Conservation (phyloP, 2,113 vertebrate species). For the Stigmatopora argus region DNA sequence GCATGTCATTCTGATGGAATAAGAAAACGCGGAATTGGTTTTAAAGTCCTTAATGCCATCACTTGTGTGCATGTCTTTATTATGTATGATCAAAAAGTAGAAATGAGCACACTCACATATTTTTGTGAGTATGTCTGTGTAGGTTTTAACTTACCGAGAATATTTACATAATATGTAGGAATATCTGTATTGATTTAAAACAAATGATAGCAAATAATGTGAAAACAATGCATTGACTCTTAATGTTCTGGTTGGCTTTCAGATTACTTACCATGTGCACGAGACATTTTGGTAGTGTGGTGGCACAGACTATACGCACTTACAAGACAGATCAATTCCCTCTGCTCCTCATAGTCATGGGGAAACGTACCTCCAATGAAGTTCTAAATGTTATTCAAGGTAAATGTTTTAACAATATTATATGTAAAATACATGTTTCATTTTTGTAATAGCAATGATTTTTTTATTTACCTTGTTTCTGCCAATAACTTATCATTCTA, state of each 20-base stretch:
- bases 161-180: background rate
- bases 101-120: conserved; percentile 4
- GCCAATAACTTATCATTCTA: background rate
- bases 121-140: conserved; percentile 7
- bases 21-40: conserved; percentile 62
- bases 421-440: background rate
- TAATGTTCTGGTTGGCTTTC: conserved; percentile 40
- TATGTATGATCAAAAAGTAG: conserved; percentile 22
- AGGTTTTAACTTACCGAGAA: background rate
- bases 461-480: conserved; percentile 31
- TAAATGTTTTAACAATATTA: conserved; percentile 47
- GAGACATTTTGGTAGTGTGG: conserved; percentile 94
- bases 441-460: conserved; percentile 16
- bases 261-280: conserved; percentile 98
- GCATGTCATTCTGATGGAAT: conserved; percentile 62
- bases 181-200: background rate
- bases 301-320: conserved; percentile 93
- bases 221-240: background rate
- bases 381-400: conserved; percentile 99
- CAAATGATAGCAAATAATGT: background rate
- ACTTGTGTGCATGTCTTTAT: conserved; percentile 53
- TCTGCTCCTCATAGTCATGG: conserved; percentile 97
- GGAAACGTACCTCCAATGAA: conserved; percentile 97
- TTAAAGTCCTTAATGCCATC: conserved; percentile 67
- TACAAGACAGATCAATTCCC: conserved; percentile 99